Evolutionary conservation across 2,888 invertebrate genomes (phyloP), one percentile per base, ranked within the genome.

Genomic region (Timandra comae): DNA sequence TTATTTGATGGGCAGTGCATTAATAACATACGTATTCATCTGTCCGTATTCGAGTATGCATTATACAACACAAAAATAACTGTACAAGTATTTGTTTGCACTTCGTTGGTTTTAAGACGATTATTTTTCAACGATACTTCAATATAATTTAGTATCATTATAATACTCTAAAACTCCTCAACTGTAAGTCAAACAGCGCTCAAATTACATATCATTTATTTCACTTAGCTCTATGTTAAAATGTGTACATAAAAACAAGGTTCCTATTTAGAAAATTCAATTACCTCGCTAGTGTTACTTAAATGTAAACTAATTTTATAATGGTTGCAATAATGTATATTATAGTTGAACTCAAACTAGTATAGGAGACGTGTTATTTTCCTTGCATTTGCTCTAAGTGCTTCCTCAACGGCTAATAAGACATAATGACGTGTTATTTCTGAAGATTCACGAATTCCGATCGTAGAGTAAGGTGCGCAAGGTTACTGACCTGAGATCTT

Each of bases 361-460:
- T 61, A 51, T 36, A 35, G 42, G 56, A 56, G 66, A 72, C 69
- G 64, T 73, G 66, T 75, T 78, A 76, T 78, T 80, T 74, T 69
- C 71, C 63, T 60, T 72, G 73, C 75, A 71, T 76, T 78, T 70
- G 72, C 70, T 68, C 59, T 77, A 78, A 80, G 77, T 77, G 77
- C 72, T 77, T 79, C 77, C 79, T 78, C 73, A 65, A 68, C 63
- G 60, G 63, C 71, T 80, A 82, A 80, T 82, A 77, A 77, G 74
- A 73, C 59, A 71, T 79, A 81, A 82, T 81, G 74, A 78, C 65
- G 70, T 75, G 73, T 76, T 80, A 77, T 78, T 81, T 81, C 66
- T 74, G 72, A 74, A 74, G 77, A 79, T 81, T 77, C 77, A 78
- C 76, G 71, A 81, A 84, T 77, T 77, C 72, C 76, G 57, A 80